Conservation (phyloP, 1,140 invertebrate species). For the Bombus huntii region DNA sequence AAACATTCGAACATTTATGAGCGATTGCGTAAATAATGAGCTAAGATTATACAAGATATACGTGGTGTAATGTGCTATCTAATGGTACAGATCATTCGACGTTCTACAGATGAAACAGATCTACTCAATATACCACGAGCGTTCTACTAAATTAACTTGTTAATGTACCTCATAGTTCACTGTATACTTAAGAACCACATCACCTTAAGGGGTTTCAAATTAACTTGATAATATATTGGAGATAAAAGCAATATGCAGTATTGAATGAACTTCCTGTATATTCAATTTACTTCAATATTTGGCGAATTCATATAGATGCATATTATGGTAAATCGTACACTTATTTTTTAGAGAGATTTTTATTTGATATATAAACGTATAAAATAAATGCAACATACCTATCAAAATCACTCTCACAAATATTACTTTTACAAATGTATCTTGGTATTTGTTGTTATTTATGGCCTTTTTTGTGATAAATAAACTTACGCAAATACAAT, state of each 20-base stretch:
- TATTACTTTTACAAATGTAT: too few relatives aligned
- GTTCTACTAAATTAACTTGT: slow-evolving; percentile 6
- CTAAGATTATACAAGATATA: not conserved
- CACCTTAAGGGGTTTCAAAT: not conserved
- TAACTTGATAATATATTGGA: not conserved
- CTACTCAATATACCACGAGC: not conserved
- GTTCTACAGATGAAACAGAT: not conserved
- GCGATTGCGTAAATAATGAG: not conserved
- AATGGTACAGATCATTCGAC: not conserved
- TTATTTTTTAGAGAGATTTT: too few relatives aligned
- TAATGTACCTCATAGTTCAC: not conserved
- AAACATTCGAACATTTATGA: not conserved
- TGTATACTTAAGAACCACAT: not conserved
- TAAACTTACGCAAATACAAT: not conserved
- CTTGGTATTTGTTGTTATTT: not conserved
- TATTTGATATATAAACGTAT: too few relatives aligned
- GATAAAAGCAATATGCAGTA: too few relatives aligned
- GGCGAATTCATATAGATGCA: too few relatives aligned
- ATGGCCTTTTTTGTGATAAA: not conserved
- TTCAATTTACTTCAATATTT: too few relatives aligned
- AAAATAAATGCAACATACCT: too few relatives aligned
- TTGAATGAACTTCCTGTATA: too few relatives aligned
- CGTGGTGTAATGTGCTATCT: too few relatives aligned
- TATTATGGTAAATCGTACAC: too few relatives aligned
- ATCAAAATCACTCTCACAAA: too few relatives aligned